Evolutionary conservation across 2,888 invertebrate species (phyloP), one percentile per base, ranked within the genome.

Genomic region (Eupithecia insigniata): DNA sequence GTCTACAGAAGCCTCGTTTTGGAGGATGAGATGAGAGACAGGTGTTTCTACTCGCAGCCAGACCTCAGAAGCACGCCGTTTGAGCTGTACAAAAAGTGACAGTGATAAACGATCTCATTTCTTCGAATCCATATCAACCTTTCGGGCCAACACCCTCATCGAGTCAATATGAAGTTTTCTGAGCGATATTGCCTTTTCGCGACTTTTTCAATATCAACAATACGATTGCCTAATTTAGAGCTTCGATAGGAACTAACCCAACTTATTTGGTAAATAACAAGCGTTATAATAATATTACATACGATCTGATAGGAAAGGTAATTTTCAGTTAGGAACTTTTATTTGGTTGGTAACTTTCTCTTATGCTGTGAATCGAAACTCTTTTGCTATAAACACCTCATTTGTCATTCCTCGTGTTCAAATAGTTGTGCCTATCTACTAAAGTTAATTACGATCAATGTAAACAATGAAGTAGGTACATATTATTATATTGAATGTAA

Each of bases 91-190:
- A 67, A 73, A 66, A 67, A 71, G 22, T 65, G 67, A 70, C 68
- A 68, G 71, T 69, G 69, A 72, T 73, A 32, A 69, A 70, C 34
- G 66, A 72, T 61, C 61, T 34, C 14, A 58, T 68, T 72, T 66
- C 46, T 68, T 34, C 32, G 55, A 60, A 60, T 61, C 46, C 51
- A 64, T 66, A 62, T 71, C 46, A 60, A 58, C 39, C 34, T 66
- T 43, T 46, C 55, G 62, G 43, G 14, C 69, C 26, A 64, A 65
- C 65, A 64, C 39, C 39, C 55, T 69, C 64, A 43, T 46, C 46
- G 69, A 73, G 71, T 76, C 67, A 71, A 73, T 70, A 71, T 61
- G 69, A 72, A 70, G 66, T 73, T 73, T 70, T 39, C 39, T 58
- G 67, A 30, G 65, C 46, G 36, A 32, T 60, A 60, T 75, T 69